Evolutionary conservation across 2,888 invertebrate genomes (phyloP), one percentile per base, ranked within the genome.

Genomic region (Morpho achilles): DNA sequence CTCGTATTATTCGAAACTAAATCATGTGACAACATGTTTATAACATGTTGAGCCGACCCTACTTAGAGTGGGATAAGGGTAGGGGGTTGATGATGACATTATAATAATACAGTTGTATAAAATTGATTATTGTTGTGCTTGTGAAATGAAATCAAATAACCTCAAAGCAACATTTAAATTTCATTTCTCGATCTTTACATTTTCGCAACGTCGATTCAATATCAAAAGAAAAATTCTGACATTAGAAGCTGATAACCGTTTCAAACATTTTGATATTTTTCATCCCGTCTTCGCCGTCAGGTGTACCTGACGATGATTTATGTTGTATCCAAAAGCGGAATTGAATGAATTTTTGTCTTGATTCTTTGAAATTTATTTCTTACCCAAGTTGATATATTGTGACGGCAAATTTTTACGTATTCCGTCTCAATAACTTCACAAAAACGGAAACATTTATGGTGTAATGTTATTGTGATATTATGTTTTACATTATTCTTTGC

Each of bases 231-330:
- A 59, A 59, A 49, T 16, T 42, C 48, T 45, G 60, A 58, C 56
- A 60, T 58, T 56, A 59, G 59, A 63, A 60, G 56, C 56, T 59
- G 61, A 59, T 63, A 61, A 63, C 56, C 48, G 51, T 44, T 46
- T 45, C 48, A 52, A 61, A 55, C 59, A 75, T 73, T 80, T 77
- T 73, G 72, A 76, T 80, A 86, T 87, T 83, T 83, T 82, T 82
- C 84, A 82, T 74, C 67, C 74, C 68, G 73, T 72, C 72, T 67
- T 68, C 66, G 75, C 68, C 68, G 76, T 69, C 87, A 87, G 87
- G 86, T 88, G 87, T 67, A 70, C 58, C 70, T 79, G 88, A 84
- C 85, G 78, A 80, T 84, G 87, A 89, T 87, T 87, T 85, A 87
- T 83, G 68, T 71, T 69, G 60, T 68, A 68, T 69, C 72, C 75